Conservation (phyloP, 2,113 vertebrate genomes). For the Ceyx margarethae region DNA sequence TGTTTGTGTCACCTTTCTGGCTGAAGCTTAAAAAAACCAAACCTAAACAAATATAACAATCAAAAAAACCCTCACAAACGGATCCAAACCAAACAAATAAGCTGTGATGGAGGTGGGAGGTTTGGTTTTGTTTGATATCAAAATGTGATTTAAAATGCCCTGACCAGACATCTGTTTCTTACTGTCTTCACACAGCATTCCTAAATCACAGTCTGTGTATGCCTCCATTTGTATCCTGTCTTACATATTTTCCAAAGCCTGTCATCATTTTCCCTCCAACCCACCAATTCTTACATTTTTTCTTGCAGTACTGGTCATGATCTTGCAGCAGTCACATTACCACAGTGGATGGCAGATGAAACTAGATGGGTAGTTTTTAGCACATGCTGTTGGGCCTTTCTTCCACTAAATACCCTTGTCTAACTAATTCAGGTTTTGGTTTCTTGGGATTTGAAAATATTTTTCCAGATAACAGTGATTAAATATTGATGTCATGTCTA, state of each 20-base stretch:
- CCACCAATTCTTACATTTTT: background rate
- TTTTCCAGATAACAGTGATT: background rate
- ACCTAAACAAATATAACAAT: background rate
- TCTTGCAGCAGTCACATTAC: background rate
- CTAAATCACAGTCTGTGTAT: background rate
- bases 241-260: background rate
- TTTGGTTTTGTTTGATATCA: too few species aligned
- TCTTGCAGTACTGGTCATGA: background rate
- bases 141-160: background rate
- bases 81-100: background rate
- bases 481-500: background rate
- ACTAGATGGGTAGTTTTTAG: background rate
- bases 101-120: background rate
- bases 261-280: accelerated
- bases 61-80: background rate
- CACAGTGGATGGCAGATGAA: background rate
- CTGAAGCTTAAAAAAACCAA: background rate
- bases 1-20: background rate
- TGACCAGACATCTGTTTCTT: background rate
- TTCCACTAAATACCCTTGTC: background rate
- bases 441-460: background rate
- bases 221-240: background rate
- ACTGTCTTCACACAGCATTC: background rate
- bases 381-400: background rate
- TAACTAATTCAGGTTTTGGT: background rate